Evolutionary conservation across 2,797 vertebrate genomes (phyloP), one percentile per base, ranked within the genome.

Genomic region (Catharus ustulatus): DNA sequence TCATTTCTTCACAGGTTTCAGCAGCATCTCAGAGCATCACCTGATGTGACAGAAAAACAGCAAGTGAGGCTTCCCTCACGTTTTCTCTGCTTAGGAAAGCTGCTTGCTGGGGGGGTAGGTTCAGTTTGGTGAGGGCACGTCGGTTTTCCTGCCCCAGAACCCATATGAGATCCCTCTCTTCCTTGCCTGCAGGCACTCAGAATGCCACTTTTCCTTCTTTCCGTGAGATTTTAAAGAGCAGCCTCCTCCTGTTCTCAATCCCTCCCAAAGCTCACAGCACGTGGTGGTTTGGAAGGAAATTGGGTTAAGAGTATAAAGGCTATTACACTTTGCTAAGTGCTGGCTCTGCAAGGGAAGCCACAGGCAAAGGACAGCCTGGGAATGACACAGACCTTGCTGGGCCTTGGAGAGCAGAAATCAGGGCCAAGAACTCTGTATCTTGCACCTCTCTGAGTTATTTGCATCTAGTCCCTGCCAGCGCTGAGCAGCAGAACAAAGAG

Each of bases 261-360:
- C 72, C 68, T 95, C 86, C 74, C 90, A 92, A 96, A 97, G 84
- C 92, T 94, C 93, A 54, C 61, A 92, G 86, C 95, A 90, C 79
- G 93, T 85, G 86, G 86, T 51, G 52, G 40, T 74, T 94, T 68
- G 68, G 84, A 93, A 95, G 72, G 68, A 97, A 97, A 96, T 15
- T 94, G 86, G 75, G 90, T 96, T 95, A 95, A 84, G 40, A 94
- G n/a, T 49, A 68, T 77, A 82, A 90, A 95, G 63, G 67, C 87
- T 96, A 20, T 84, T 94, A 63, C 32, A 89, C 74, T 92, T 83
- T 94, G 61, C 46, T 90, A 90, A 82, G 57, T 68, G 61, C 80
- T 61, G 57, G 48, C 27, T 93, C 51, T 66, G 59, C 32, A 32
- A 81, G 76, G 61, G 40, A 78, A 72, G n/a, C 83, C 74, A 40